Base-by-base conservation (phyloP, 2,888 invertebrate genomes). In the Meganola albula region DNA sequence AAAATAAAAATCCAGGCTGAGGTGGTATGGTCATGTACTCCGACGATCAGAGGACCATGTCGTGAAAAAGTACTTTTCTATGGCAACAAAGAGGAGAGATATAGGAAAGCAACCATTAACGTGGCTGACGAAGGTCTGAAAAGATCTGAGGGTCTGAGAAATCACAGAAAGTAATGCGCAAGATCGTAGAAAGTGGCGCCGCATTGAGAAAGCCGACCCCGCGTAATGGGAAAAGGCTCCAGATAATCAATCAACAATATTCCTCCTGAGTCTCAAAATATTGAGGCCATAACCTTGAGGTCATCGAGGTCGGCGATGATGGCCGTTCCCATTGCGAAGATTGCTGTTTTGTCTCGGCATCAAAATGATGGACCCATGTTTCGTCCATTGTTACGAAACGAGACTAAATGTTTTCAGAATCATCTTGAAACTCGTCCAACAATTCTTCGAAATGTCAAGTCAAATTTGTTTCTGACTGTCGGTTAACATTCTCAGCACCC, bases 401-500 rank as follows among this genome's bases (percentile, higher is more conserved):
- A 16, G 4, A 4, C 16, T 5, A 16, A 16, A 16, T 5, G 6
- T 16, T 16, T 5, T 16, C 16, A 16, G 16, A 16, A 5, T 6
- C 16, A 6, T 6, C 16, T 16, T 5, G 16, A 16, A 4, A 16
- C 4, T 16, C 6, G 4, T 16, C 10, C 1, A 11, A 13, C 11
- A 10, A 11, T 10, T 10, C 10, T 11, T 23, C 10, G 40, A 44
- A 26, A 39, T 47, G 34, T 47, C 38, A 24, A 40, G 12, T 44
- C 37, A 37, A 30, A 43, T 46, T 10, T 48, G 34, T 33, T 45
- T 43, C 39, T 44, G 40, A 14, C 44, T 34, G 37, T 44, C 43
- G 30, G 25, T 44, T 39, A 47, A 40, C 41, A 47, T 51, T 48
- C 33, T 53, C 37, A 43, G 48, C 16, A 51, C 40, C 40, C 39